Conservation (phyloP, 2,888 invertebrate species). For the Campaea margaritaria region DNA sequence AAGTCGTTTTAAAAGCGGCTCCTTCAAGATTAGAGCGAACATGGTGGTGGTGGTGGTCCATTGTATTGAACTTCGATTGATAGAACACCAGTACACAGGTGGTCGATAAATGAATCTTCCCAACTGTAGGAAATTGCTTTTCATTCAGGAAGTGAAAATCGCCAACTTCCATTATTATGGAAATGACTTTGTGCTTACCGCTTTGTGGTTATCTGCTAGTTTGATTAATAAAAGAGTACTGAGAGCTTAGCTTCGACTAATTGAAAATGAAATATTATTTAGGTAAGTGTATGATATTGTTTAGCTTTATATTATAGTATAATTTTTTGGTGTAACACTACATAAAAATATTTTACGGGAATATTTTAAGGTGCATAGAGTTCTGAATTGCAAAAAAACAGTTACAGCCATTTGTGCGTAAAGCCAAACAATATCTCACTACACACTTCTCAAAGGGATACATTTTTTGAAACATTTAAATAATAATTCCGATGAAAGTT, state of each 20-base stretch:
- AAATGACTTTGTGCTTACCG: slow-evolving; percentile 43
- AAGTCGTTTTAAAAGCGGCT: slow-evolving; percentile 58
- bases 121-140: slow-evolving; percentile 68
- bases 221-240: slow-evolving; percentile 40
- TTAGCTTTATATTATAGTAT: no score
- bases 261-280: neutral
- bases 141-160: slow-evolving; percentile 59
- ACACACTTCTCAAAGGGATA: no score
- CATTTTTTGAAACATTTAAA: neutral
- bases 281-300: no score
- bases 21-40: slow-evolving; percentile 62
- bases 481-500: neutral
- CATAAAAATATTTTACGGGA: no score
- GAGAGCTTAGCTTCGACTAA: neutral
- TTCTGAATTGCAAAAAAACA: no score
- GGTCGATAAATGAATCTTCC: slow-evolving; percentile 69
- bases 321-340: no score
- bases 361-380: no score
- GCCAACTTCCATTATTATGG: slow-evolving; percentile 50
- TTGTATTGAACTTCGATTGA: slow-evolving; percentile 62
- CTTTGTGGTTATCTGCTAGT: slow-evolving; percentile 20
- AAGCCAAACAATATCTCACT: no score
- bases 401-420: no score
- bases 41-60: slow-evolving; percentile 46
- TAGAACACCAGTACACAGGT: slow-evolving; percentile 66